A percentile compares a stretch with the other conserved stretches of the same genome.
Conservation (phyloP, 1,140 invertebrate species). For the Druon quercuslanigerum region DNA sequence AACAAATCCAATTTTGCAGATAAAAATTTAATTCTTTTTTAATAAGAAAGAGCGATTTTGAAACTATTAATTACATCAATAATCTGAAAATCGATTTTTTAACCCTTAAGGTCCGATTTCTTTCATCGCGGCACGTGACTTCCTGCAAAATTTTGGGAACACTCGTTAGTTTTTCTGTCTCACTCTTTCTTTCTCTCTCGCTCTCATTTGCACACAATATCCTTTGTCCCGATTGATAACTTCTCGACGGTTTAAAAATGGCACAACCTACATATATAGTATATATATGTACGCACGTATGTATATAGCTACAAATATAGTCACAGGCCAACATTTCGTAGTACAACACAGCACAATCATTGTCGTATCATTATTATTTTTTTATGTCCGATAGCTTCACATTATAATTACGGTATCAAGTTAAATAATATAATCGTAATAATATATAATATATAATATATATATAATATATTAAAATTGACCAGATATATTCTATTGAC, state of each 20-base stretch:
- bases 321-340: slow-evolving; percentile 76
- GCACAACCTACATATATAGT: slow-evolving; percentile 70
- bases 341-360: slow-evolving; percentile 76
- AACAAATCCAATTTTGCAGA: too few relatives aligned
- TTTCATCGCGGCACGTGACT: too few relatives aligned
- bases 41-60: too few relatives aligned
- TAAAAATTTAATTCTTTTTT: too few relatives aligned
- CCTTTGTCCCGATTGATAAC: slow-evolving; percentile 30
- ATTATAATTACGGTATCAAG: slow-evolving; percentile 69
- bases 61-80: too few relatives aligned
- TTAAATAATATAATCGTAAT: slow-evolving; percentile 72
- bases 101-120: too few relatives aligned
- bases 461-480: slow-evolving; percentile 74
- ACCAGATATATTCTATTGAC: slow-evolving; percentile 76
- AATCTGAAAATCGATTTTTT: too few relatives aligned
- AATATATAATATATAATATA: slow-evolving; percentile 68
- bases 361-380: slow-evolving; percentile 70
- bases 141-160: not conserved
- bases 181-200: slow-evolving; percentile 28
- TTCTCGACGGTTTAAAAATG: slow-evolving; percentile 56
- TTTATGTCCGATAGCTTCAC: slow-evolving; percentile 57
- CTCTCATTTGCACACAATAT: not conserved
- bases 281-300: slow-evolving; percentile 60
- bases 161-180: not conserved
- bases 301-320: slow-evolving; percentile 73